Conservation (phyloP, 30 jellyfish, hydroid and myxozoan genomes). For the Aurelia aurita complex sp. Pacific region DNA sequence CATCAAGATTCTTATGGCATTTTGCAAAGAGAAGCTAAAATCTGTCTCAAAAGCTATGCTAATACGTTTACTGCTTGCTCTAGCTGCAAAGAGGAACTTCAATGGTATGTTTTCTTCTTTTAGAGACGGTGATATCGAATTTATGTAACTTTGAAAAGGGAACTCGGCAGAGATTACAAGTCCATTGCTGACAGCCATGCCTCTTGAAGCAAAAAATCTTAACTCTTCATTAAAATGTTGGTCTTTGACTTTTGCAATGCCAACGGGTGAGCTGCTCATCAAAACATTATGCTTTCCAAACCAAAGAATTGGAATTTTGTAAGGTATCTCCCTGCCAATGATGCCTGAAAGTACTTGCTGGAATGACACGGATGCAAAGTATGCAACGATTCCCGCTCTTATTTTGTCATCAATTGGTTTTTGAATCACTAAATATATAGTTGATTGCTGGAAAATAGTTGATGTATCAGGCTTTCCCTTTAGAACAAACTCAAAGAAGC, state of each 20-base stretch:
- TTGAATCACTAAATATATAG: constrained; percentile 65
- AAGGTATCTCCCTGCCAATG: constrained; percentile 53
- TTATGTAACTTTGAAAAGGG: constrained; percentile 66
- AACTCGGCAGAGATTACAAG: constrained; percentile 56
- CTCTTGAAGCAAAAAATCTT: constrained; percentile 66
- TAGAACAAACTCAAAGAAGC: constrained; percentile 79
- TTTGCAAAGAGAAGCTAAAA: constrained; percentile 6
- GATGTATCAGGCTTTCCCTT: constrained; percentile 86
- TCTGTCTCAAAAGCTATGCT: constrained; percentile 40
- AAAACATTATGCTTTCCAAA: constrained; percentile 56
- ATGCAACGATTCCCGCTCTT: constrained; percentile 61
- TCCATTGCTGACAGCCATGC: constrained; percentile 76
- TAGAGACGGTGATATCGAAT: constrained; percentile 10
- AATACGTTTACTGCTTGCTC: background rate
- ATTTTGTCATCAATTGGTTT: constrained; percentile 69
- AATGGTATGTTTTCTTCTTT: constrained; percentile 31
- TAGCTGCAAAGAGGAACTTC: constrained; percentile 27
- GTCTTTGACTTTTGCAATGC: constrained; percentile 65
- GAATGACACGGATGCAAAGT: constrained; percentile 62
- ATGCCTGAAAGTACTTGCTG: constrained; percentile 63
- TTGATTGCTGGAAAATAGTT: constrained; percentile 66
- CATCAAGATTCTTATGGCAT: constrained; percentile 29
- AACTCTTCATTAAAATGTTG: constrained; percentile 67
- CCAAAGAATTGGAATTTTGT: constrained; percentile 69
- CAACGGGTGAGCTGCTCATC: constrained; percentile 66